A percentile compares a stretch with the other conserved stretches of the same genome.
Evolutionary conservation across 2,113 vertebrate genomes (phyloP).

Genomic region (Syngnathus scovelli): DNA sequence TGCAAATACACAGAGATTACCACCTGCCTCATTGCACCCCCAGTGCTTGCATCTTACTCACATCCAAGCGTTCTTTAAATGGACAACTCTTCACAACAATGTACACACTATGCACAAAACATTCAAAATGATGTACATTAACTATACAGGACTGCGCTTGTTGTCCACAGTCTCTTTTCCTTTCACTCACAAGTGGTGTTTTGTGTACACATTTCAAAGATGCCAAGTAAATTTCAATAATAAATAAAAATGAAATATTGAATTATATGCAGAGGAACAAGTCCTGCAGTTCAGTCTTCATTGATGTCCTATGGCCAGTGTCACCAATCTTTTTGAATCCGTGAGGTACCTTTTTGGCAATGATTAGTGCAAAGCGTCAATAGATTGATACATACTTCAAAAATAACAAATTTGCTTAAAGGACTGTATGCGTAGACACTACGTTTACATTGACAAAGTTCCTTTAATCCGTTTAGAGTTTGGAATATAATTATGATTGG

Average conservation of each 20-base stretch:
- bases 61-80: background rate
- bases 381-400: background rate
- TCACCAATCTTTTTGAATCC: background rate
- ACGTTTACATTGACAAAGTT: too few species aligned
- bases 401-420: too few species aligned
- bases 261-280: background rate
- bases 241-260: background rate
- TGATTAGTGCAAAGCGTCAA: background rate
- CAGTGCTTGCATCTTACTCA: background rate
- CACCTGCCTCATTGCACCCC: background rate
- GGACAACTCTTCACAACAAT: background rate
- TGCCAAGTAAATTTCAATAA: background rate
- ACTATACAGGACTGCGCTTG: background rate
- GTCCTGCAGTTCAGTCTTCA: too few species aligned
- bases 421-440: too few species aligned
- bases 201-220: too few species aligned
- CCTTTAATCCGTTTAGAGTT: too few species aligned
- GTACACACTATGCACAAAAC: background rate
- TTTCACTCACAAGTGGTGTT: background rate
- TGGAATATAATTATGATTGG: too few species aligned
- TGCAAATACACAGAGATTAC: conserved; percentile 1
- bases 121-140: background rate
- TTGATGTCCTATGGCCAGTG: background rate
- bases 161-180: background rate
- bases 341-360: too few species aligned